Conservation (phyloP, 35 echinoderm and acorn worm genomes). For the Patiria miniata region DNA sequence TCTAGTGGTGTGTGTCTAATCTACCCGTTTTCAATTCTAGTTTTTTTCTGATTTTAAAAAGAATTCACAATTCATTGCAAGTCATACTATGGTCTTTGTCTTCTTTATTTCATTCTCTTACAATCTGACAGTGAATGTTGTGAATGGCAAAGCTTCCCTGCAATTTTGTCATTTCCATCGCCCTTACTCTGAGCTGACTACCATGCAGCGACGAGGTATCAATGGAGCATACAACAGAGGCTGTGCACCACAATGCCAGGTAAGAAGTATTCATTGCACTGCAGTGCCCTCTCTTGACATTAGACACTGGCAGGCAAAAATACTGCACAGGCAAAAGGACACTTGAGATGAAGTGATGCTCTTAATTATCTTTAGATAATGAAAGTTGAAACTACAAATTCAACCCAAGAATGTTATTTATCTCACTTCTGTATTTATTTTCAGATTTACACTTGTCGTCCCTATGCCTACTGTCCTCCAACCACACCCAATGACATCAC, state of each 20-base stretch:
- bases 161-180: background rate
- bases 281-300: too few relatives aligned
- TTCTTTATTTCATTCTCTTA: background rate
- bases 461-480: background rate
- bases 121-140: background rate
- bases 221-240: background rate
- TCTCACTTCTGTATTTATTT: background rate
- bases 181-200: background rate
- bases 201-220: background rate
- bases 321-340: too few relatives aligned
- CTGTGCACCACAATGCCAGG: constrained; percentile 13
- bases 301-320: too few relatives aligned
- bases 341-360: too few relatives aligned
- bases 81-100: background rate
- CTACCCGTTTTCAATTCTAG: background rate
- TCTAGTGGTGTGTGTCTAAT: background rate
- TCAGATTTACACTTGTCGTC: background rate
- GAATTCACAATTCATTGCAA: background rate
- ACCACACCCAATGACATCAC: background rate
- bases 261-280: too few relatives aligned
- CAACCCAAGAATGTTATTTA: too few relatives aligned
- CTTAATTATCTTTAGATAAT: too few relatives aligned
- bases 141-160: background rate
- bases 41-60: background rate
- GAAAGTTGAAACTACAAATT: too few relatives aligned